Evolutionary conservation across 2,888 invertebrate species (phyloP), one percentile per base, ranked within the genome.

Genomic region (Pycnomerus fuliginosus): DNA sequence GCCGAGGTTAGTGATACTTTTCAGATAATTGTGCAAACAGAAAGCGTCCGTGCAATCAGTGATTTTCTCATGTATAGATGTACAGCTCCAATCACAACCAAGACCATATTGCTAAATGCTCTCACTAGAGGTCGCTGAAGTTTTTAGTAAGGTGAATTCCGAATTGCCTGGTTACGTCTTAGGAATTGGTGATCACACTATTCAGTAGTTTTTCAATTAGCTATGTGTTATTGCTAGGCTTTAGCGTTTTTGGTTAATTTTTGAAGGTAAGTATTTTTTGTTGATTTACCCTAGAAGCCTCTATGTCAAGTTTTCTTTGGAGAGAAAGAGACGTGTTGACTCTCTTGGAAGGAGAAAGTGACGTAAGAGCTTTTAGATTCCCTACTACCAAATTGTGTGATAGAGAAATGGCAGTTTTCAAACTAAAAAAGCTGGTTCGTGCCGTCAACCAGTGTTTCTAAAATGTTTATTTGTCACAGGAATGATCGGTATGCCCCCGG

Each of bases 401-500:
- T 48, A 48, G 44, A 49, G 52, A 58, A 58, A 55, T 56, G 56
- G 58, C 58, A 56, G 50, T 55, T 44, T 50, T 53, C 50, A 46
- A 47, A 48, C 32, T 42, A 31, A 27, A 13, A 24, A 13, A 27
- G 16, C 20, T n/a, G 15, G 36, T n/a, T 36, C 17, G 13, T 2
- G 8, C 36, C 17, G 28, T 31, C 20, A 33, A 13, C n/a, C 10
- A 22, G 13, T 3, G 20, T 29, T 35, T 20, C 27, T 25, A 25
- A 44, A 40, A 34, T 33, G 28, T 45, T 55, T 54, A 49, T 61
- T 61, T 63, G 64, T 60, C 60, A 56, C 67, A 74, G 74, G 73
- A 63, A 68, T 74, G 67, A 69, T 74, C 50, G 73, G 73, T 47
- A 68, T 74, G 62, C 73, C 74, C 16, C 74, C 73, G 2, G 73